Base-by-base conservation (phyloP, 2,797 vertebrate genomes). In the Lepilemur septentrionalis region DNA sequence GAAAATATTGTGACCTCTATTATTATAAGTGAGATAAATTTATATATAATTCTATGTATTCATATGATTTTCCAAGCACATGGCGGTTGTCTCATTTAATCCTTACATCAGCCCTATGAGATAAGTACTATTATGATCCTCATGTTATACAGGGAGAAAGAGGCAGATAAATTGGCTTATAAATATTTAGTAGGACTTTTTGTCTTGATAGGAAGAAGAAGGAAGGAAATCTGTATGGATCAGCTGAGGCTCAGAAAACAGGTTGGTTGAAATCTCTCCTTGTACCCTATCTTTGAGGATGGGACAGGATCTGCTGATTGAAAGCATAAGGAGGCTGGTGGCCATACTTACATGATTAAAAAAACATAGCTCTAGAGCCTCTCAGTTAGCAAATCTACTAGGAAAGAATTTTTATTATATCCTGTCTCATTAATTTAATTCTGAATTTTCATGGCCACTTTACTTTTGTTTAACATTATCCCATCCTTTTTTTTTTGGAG, bases 171-270 rank as follows among this genome's bases (percentile, higher is more conserved):
- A 32, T 48, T 87, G 63, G 2, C 41, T 93, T 84, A 5, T 17
- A 32, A 75, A n/a, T 75, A 85, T n/a, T 96, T 67, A 95, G 52
- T 55, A 35, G 91, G 8, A 76, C 41, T 94, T 81, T 93, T 93
- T 97, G 91, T 98, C 93, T 93, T 86, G 0, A 0, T 96, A 99
- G 99, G 98, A 99, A 97, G 98, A 99, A 99, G 97, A 98, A 98
- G 93, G 99, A 99, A 97, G 98, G 98, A 96, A 98, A 98, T 96
- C 92, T 97, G 0, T 99, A 99, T 0, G 98, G 98, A 93, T 98
- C 99, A 69, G 92, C 98, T 20, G 98, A 99, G 69, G 97, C 97
- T 76, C 98, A 98, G 92, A 98, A 99, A 97, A 98, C 98, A 98
- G 99, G 99, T 99, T 95, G 96, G 99, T 98, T 70, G 55, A 84